These are phyloP conservation scores for Cliona cf. orientalis DNA, from an alignment of 37 sponge, comb jelly and placozoan genomes.

Conservation along the genomic window DNA sequence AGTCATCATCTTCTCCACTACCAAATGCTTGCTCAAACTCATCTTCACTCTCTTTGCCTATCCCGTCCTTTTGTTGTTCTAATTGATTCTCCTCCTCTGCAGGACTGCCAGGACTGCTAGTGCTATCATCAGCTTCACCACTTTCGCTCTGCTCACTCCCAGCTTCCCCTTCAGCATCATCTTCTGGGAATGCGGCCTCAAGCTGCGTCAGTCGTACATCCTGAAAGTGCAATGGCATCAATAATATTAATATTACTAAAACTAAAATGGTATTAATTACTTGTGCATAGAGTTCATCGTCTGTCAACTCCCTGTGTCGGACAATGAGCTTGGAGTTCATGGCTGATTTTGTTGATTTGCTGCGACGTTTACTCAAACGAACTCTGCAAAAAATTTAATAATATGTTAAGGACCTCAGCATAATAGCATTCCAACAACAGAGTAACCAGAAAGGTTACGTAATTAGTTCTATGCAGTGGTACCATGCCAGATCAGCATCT, in stretches of 20 bases:
- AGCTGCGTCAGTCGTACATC: constrained; percentile 72
- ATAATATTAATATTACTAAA: not conserved
- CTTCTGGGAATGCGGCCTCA: constrained; percentile 67
- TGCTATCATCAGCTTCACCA: not conserved
- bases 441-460: too few species aligned
- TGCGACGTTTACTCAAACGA: constrained; percentile 88
- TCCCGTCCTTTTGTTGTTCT: constrained; percentile 39
- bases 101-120: not conserved
- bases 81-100: constrained; percentile 20
- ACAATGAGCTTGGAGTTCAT: constrained; percentile 88
- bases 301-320: constrained; percentile 85
- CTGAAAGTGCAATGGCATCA: constrained; percentile 25
- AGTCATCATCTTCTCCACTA: constrained; percentile 60
- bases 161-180: constrained; percentile 54
- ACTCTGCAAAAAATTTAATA: constrained; percentile 59
- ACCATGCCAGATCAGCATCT: too few species aligned
- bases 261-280: constrained; percentile 25
- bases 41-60: constrained; percentile 47
- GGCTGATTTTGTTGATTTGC: constrained; percentile 69
- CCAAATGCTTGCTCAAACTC: constrained; percentile 74
- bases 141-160: constrained; percentile 42
- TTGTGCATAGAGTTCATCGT: constrained; percentile 84
- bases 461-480: too few species aligned
- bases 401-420: too few species aligned
- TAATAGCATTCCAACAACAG: too few species aligned